Evolutionary conservation across 2,797 vertebrate species (phyloP), one percentile per base, ranked within the genome.

Genomic region (Phrynocephalus forsythii): DNA sequence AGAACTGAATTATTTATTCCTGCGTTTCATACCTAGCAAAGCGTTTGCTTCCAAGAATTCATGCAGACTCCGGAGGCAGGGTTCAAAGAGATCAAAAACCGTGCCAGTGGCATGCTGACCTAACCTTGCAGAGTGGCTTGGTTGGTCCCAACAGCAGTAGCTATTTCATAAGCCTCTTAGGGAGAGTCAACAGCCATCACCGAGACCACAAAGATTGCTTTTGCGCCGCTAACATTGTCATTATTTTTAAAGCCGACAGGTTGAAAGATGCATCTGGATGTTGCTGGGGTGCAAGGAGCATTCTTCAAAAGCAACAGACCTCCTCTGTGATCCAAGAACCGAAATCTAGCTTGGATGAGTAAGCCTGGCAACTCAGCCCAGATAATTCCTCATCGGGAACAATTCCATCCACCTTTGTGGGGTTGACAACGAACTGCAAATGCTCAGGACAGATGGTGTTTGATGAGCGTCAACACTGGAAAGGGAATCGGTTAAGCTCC

Each of bases 281-380:
- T 2, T 75, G 69, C 28, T n/a, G 10, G 79, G 16, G 5, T 8
- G 16, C 26, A 8, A 28, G 44, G 48, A 69, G 50, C 22, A 26
- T 26, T 66, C 56, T 44, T 84, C n/a, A 3, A 73, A 73, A 0
- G 0, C 0, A 6, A 0, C 0, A 26, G 10, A 20, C 20, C 24
- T 50, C 18, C 75, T 2, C 26, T 20, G 44, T 16, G 28, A 2
- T n/a, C 8, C 30, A 20, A 50, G 66, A 83, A 5, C 5, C 9
- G 1, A 9, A 6, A 5, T 33, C 8, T 26, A 15, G 24, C 13
- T 30, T 0, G 0, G 8, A 68, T 2, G 0, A 1, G 20, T 7
- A 48, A 8, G 28, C 0, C 2, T 20, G 11, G 75, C 71, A 83
- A 52, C 52, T 8, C 26, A 9, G 15, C 18, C 15, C 18, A 20